Evolutionary conservation across 1,140 invertebrate genomes (phyloP), one percentile per base, ranked within the genome.

Genomic region (Papilio aristodemus): DNA sequence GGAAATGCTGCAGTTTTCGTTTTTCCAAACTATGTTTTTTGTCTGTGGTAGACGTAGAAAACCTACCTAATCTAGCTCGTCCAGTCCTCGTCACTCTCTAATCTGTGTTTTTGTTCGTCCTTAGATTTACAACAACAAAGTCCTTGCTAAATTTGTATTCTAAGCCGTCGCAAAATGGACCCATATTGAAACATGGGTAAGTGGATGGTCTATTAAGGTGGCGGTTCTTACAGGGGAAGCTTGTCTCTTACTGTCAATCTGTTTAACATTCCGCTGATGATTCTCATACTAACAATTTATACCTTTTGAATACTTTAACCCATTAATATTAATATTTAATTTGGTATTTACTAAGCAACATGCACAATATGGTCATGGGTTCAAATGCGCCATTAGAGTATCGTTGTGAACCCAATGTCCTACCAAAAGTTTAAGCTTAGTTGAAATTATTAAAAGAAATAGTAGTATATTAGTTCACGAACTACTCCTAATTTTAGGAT

Each of bases 161-260:
- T 78, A 94, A 93, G 86, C 88, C 92, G 75, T 89, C 92, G 72
- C 91, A 91, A 77, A 92, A 91, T 73, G 89, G 92, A 77, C 81
- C 90, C 72, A 92, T 92, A 79, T 85, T 93, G 83, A 94, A 93
- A 87, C 93, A 94, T 84, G 93, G 93, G 93, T 94, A 93, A 92
- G 93, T 93, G 22, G 13, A 25, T 11, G 9, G 43, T 72, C 22
- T 22, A 37, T 62, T 58, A 19, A 54, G 71, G 74, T 71, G 68
- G 41, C 70, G 77, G 60, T 6, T 2, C 27, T 54, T 50, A 4
- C 14, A 14, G 17, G 46, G 46, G 22, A 54, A 14, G 8, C 3
- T 54, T 54, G 4, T 25, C 43, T 46, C 14, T 46, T 17, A 19
- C 8, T 17, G 17, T 25, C 4, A 3, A 25, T 3, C 3, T 0